Evolutionary conservation across 2,113 vertebrate species (phyloP), one percentile per base, ranked within the genome.

Genomic region (Delphinapterus leucas): DNA sequence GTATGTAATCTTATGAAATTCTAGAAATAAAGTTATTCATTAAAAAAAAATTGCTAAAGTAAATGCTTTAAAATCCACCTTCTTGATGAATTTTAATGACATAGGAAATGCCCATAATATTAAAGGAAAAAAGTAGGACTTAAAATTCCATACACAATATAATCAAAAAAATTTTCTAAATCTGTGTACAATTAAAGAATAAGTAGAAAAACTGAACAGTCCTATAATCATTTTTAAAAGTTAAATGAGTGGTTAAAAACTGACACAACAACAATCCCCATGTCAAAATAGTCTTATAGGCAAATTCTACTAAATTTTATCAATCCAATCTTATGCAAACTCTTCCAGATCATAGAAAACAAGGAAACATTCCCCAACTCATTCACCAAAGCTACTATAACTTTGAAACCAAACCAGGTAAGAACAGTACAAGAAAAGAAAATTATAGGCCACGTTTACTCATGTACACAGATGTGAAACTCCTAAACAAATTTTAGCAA

Each of bases 191-290:
- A 83, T 73, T 83, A 71, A 77, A 95, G 55, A 88, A 83, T 36
- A 94, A 58, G 23, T 53, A 61, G 11, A 53, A 68, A 97, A 88
- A 87, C 8, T 41, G 6, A 96, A 44, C 5, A 60, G 41, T 77
- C 13, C 11, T 44, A 76, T 49, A 70, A 36, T 87, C 25, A 68
- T 61, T 73, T 90, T 47, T 3, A 14, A 61, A 90, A 67, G 44
- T 60, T 70, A 47, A 79, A n/a, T 90, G 49, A 90, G 83, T 90
- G 12, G 33, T 88, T 93, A 86, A 95, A 94, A 94, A 76, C 3
- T n/a, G 21, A 71, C 38, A 38, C 31, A 49, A 70, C 63, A 41
- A 49, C 63, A 41, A 49, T 6, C 25, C 17, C 25, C 20, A 58
- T 6, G 36, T 88, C 38, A 53, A 83, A 79, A 33, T n/a, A 58